Percentiles rank a stretch among this genome's conserved stretches.
phyloP scores from a whole-genome alignment of 2,888 invertebrate genomes.

The Colostygia pectinataria region DNA sequence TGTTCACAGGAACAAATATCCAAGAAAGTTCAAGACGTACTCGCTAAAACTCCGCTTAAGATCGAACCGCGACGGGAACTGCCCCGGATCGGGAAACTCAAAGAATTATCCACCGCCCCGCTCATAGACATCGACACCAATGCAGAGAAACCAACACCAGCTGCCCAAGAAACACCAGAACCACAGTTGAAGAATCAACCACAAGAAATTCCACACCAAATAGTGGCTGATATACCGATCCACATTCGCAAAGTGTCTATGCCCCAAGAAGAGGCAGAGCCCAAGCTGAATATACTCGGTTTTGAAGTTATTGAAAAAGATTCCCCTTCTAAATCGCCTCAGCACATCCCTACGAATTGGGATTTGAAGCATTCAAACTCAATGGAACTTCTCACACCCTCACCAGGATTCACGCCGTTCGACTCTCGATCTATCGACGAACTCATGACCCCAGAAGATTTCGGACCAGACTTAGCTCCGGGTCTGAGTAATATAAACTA shows the following conservation, averaged over 20 bases:
- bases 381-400: slow-evolving; percentile 83
- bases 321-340: slow-evolving; percentile 61
- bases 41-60: slow-evolving; percentile 89
- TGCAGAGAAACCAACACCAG: slow-evolving; percentile 22
- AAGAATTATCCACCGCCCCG: slow-evolving; percentile 48
- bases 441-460: slow-evolving; percentile 84
- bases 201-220: not conserved
- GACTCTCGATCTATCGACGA: slow-evolving; percentile 84
- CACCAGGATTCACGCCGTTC: slow-evolving; percentile 81
- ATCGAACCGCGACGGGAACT: slow-evolving; percentile 65
- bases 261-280: slow-evolving; percentile 35
- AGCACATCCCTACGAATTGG: slow-evolving; percentile 58
- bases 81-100: slow-evolving; percentile 60
- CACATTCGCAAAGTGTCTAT: slow-evolving; percentile 29
- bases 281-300: slow-evolving; percentile 61
- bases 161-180: slow-evolving; percentile 2
- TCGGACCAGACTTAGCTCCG: slow-evolving; percentile 75
- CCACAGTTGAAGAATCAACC: not conserved
- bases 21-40: slow-evolving; percentile 87
- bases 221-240: slow-evolving; percentile 18
- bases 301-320: slow-evolving; percentile 61
- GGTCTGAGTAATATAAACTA: slow-evolving; percentile 88
- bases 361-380: slow-evolving; percentile 65
- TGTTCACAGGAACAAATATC: slow-evolving; percentile 86
- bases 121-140: slow-evolving; percentile 54